Percentiles rank a stretch among this genome's conserved stretches.
Evolutionary conservation across 2,888 invertebrate genomes (phyloP).

Genomic region (Rhagonycha fulva): DNA sequence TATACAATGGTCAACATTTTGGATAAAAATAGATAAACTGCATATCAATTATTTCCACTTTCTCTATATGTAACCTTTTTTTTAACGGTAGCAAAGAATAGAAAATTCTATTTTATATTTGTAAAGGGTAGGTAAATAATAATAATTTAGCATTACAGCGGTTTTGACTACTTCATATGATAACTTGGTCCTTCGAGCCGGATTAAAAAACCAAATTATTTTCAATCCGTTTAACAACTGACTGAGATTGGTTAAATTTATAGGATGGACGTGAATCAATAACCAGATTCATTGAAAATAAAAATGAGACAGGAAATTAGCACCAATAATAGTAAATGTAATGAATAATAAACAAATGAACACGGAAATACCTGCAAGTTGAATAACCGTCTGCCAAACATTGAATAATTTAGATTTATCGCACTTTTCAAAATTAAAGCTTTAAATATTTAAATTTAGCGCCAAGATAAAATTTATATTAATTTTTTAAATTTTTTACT

Average conservation of each 20-base stretch:
- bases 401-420: background rate
- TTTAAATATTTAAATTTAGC: background rate
- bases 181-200: background rate
- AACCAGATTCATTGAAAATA: background rate
- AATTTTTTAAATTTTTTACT: background rate
- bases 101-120: too few relatives aligned
- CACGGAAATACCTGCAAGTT: constrained; percentile 26
- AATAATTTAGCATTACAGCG: too few relatives aligned
- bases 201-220: background rate
- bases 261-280: background rate
- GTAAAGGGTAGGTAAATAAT: background rate
- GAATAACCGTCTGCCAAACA: constrained; percentile 23
- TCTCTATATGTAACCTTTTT: background rate
- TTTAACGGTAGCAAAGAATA: background rate
- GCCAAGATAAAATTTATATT: background rate
- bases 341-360: constrained; percentile 21
- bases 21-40: background rate
- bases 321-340: background rate
- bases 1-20: background rate
- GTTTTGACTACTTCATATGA: too few relatives aligned
- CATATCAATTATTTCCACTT: background rate
- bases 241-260: background rate
- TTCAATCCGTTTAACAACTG: background rate
- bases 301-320: constrained; percentile 9
- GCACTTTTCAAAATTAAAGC: background rate